Conservation (phyloP, 2,797 vertebrate species). For the Arremon aurantiirostris region DNA sequence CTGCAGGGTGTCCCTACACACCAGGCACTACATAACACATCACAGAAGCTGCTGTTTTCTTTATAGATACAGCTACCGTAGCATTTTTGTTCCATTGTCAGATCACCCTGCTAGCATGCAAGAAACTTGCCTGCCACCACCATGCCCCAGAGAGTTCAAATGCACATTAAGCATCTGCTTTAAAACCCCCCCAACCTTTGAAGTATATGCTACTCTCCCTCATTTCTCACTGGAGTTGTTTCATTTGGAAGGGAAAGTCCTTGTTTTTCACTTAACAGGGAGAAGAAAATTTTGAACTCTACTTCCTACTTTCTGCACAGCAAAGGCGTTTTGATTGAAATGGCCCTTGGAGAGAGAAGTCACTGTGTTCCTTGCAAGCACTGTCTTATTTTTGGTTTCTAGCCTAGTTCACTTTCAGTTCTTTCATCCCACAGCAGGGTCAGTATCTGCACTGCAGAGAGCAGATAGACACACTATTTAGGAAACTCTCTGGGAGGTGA, state of each 20-base stretch:
- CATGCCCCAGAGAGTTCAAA: not conserved
- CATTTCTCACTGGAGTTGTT: not conserved
- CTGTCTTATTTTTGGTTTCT: not conserved
- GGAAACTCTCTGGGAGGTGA: slow-evolving; percentile 54
- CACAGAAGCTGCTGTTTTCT: not conserved
- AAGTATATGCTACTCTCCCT: not conserved
- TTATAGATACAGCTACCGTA: not conserved
- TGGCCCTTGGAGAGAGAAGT: not conserved
- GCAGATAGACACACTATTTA: not conserved
- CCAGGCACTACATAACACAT: not conserved
- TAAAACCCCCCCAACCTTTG: not conserved
- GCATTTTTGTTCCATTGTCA: not conserved
- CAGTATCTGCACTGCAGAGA: not conserved
- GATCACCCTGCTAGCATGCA: not conserved
- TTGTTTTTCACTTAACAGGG: not conserved
- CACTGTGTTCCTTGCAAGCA: not conserved
- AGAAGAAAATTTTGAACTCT: not conserved
- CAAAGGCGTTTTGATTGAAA: not conserved
- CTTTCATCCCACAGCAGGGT: not conserved
- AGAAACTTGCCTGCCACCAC: not conserved
- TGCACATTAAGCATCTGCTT: not conserved
- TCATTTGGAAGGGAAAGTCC: not conserved
- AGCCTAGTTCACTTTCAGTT: not conserved
- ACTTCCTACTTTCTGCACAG: not conserved
- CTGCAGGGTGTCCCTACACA: not conserved